Evolutionary conservation across 1,140 invertebrate genomes (phyloP).

Genomic region (Gryon sp.): DNA sequence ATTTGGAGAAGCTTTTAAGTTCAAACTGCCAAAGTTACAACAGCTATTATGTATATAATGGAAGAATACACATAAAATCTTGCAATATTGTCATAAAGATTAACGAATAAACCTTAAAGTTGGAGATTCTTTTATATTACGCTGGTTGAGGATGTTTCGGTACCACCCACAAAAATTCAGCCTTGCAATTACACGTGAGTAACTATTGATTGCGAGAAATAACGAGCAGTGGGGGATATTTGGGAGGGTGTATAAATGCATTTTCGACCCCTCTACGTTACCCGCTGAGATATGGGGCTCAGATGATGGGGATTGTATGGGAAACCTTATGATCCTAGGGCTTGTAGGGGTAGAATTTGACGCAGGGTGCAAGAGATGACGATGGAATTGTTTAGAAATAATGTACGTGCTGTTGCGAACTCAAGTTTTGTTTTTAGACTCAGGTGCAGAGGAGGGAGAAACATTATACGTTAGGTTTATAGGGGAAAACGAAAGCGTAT

Average conservation of each 20-base stretch:
- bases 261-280: conserved; percentile 10
- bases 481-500: neutral
- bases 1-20: too few relatives aligned
- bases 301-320: conserved; percentile 19
- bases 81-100: too few relatives aligned
- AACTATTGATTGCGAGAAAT: conserved; percentile 45
- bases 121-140: neutral
- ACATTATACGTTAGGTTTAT: conserved; percentile 9
- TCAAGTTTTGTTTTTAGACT: conserved; percentile 42
- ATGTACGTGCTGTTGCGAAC: conserved; percentile 20
- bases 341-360: conserved; percentile 16
- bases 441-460: conserved; percentile 19
- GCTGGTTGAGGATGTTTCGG: neutral
- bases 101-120: too few relatives aligned
- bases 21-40: too few relatives aligned
- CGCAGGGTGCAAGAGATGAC: conserved; percentile 23
- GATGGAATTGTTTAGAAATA: conserved; percentile 43
- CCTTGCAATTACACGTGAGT: conserved; percentile 43
- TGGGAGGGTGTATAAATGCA: conserved; percentile 33
- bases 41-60: too few relatives aligned
- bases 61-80: too few relatives aligned
- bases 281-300: conserved; percentile 3
- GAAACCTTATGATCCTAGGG: conserved; percentile 21
- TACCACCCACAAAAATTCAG: conserved; percentile 30
- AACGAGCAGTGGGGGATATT: conserved; percentile 23